Evolutionary conservation across 2,797 vertebrate genomes (phyloP), one percentile per base, ranked within the genome.

Genomic region (Chrysocyon brachyurus): DNA sequence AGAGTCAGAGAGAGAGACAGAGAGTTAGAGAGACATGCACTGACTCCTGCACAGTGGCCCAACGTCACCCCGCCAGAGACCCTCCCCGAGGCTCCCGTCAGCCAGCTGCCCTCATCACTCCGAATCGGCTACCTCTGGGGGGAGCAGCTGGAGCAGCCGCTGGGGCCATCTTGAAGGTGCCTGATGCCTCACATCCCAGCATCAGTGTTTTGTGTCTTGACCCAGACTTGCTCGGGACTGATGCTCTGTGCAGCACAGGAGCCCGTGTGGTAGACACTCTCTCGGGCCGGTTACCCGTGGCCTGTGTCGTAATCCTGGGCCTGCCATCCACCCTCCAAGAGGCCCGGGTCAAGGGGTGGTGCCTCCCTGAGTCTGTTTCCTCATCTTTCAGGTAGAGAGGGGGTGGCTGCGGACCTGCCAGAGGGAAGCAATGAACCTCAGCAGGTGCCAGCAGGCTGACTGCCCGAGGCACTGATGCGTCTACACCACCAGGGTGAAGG

Each of bases 391-490:
- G 36, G 16, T 0, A 46, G 89, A 49, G 16, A 33, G 40, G 11
- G 16, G 10, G 21, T 1, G 36, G 24, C 49, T 1, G 0, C 26
- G 19, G 59, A 36, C 12, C 84, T 31, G 10, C 90, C 31, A 70
- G 59, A n/a, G 21, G 16, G 49, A n/a, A 26, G 22, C 1, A 46
- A 56, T 8, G 56, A 9, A 12, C 49, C 70, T 56, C 2, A 3
- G 64, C 3, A 16, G 17, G 31, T 12, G 7, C 73, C 2, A 0
- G 52, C 12, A 0, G 6, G 52, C 40, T 6, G 40, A 28, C 26
- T 0, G 9, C 28, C 36, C 0, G 19, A 54, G 0, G 1, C 5
- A 1, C 0, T 22, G 33, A 40, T 9, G 2, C 0, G 0, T 70
- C 33, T 31, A 6, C 7, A 26, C 31, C 11, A 21, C 77, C 28